phyloP scores from a whole-genome alignment of 1,140 invertebrate species.

The Trichogramma pretiosum region DNA sequence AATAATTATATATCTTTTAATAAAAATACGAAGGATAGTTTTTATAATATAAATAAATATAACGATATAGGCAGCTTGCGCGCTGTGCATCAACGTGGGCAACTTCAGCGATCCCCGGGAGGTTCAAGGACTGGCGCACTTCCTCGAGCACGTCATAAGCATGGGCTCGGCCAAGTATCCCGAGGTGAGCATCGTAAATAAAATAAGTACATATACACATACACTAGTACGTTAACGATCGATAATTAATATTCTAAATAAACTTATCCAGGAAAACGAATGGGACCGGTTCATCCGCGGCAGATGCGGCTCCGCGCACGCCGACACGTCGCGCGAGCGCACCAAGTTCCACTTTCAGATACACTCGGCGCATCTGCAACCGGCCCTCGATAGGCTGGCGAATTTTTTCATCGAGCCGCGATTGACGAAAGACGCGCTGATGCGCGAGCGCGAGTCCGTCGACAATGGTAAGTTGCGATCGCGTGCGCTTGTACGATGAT shows the following conservation, averaged over 20 bases:
- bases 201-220: constrained; percentile 2
- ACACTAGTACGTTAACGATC: too few relatives aligned
- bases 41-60: neutral
- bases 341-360: constrained; percentile 84
- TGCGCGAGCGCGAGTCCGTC: constrained; percentile 82
- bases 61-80: constrained; percentile 55
- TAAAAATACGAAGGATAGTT: neutral
- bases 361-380: constrained; percentile 62
- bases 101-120: constrained; percentile 62
- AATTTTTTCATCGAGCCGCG: constrained; percentile 83
- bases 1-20: too few relatives aligned
- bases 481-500: too few relatives aligned
- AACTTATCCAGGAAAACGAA: constrained; percentile 64
- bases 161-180: constrained; percentile 84
- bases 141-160: constrained; percentile 93
- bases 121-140: constrained; percentile 83
- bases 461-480: constrained; percentile 66
- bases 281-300: constrained; percentile 73
- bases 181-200: constrained; percentile 30
- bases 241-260: too few relatives aligned
- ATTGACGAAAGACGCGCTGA: constrained; percentile 76
- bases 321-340: constrained; percentile 71
- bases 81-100: constrained; percentile 60
- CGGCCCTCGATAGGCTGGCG: constrained; percentile 75
- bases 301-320: constrained; percentile 72